Conservation (phyloP, 2,888 invertebrate genomes). For the Corbicula japonica region DNA sequence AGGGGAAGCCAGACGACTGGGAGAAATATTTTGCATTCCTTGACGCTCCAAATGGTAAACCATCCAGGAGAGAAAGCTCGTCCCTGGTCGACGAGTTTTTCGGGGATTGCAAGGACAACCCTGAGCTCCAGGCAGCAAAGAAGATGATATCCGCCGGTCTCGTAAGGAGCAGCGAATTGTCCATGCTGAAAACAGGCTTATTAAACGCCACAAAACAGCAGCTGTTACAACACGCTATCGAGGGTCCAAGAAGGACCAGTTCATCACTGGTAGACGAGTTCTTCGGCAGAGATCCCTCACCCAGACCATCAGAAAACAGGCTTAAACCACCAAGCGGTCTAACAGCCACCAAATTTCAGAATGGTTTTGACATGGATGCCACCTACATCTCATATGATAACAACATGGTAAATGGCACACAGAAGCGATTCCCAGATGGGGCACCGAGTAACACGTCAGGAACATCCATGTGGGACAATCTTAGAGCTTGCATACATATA, state of each 20-base stretch:
- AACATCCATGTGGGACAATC: slow-evolving; percentile 81
- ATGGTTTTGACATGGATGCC: slow-evolving; percentile 71
- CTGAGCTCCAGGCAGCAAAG: slow-evolving; percentile 71
- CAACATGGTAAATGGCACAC: slow-evolving; percentile 42
- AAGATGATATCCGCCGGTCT: slow-evolving; percentile 66
- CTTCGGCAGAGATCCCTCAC: slow-evolving; percentile 57
- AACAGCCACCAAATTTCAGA: slow-evolving; percentile 56
- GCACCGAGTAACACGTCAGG: slow-evolving; percentile 50
- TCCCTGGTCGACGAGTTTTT: slow-evolving; percentile 91
- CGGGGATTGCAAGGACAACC: slow-evolving; percentile 79
- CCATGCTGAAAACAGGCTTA: slow-evolving; percentile 66
- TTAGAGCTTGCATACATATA: slow-evolving; percentile 78
- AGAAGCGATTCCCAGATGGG: slow-evolving; percentile 34
- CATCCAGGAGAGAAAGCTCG: slow-evolving; percentile 89
- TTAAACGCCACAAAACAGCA: slow-evolving; percentile 67
- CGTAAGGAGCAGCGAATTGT: slow-evolving; percentile 51
- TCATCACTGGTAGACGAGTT: slow-evolving; percentile 79
- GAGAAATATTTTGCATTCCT: slow-evolving; percentile 90
- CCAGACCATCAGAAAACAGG: slow-evolving; percentile 39
- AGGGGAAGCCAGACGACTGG: slow-evolving; percentile 88
- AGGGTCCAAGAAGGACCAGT: slow-evolving; percentile 70
- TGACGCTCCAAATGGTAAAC: slow-evolving; percentile 77
- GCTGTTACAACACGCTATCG: slow-evolving; percentile 66
- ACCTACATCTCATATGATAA: slow-evolving; percentile 63
- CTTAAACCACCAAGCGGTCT: slow-evolving; percentile 35